Conservation (phyloP, 2,888 invertebrate species). For the Carcina quercana region DNA sequence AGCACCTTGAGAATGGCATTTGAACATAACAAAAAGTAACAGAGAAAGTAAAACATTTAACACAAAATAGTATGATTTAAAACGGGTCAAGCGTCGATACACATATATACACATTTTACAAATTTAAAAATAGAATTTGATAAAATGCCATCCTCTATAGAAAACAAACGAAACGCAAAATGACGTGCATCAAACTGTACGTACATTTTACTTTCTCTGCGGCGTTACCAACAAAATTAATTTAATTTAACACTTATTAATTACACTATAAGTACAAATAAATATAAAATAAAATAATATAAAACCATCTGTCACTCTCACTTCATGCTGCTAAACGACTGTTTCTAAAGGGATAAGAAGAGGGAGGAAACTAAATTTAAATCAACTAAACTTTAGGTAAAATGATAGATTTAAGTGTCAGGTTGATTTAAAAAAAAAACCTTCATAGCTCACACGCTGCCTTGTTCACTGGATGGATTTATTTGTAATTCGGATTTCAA, state of each 20-base stretch:
- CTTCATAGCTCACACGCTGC: too few relatives aligned
- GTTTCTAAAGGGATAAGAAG: constrained; percentile 7
- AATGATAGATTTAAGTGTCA: too few relatives aligned
- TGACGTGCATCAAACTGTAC: too few relatives aligned
- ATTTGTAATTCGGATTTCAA: too few relatives aligned
- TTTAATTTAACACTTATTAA: too few relatives aligned
- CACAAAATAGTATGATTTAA: not conserved
- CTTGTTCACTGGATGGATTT: too few relatives aligned
- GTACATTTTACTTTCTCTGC: constrained; percentile 70
- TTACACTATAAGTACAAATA: too few relatives aligned
- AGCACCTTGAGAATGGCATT: constrained; percentile 41
- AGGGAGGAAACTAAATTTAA: constrained; percentile 22
- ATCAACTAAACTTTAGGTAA: too few relatives aligned
- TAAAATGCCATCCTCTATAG: constrained; percentile 45
- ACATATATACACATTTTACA: not conserved
- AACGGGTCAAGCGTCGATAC: not conserved
- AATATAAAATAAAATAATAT: constrained; percentile 22
- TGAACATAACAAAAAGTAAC: constrained; percentile 29
- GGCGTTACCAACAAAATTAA: too few relatives aligned
- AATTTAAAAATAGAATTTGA: constrained; percentile 13
- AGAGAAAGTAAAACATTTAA: constrained; percentile 53
- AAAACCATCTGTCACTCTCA: constrained; percentile 20
- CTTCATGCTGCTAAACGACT: constrained; percentile 47
- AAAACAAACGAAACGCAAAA: constrained; percentile 14
- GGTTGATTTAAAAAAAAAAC: too few relatives aligned